phyloP scores from a whole-genome alignment of 2,888 invertebrate species.

The Flexamia atlantica region DNA sequence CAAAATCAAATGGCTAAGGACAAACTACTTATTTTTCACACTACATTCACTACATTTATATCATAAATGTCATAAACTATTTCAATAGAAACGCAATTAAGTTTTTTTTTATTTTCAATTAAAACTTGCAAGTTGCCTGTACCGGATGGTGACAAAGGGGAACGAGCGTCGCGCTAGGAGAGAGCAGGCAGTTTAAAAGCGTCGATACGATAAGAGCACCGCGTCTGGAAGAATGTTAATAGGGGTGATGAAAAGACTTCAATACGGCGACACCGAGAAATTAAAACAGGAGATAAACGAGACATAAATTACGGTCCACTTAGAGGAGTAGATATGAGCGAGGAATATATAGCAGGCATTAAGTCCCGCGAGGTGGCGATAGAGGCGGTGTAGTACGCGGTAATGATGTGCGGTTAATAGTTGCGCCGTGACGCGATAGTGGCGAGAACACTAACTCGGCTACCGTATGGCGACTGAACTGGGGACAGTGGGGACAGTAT shows the following conservation, averaged over 20 bases:
- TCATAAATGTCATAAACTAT: too few species aligned
- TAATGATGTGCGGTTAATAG: neutral
- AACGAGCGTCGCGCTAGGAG: neutral
- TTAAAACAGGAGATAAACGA: constrained; percentile 58
- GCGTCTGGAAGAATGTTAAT: constrained; percentile 53
- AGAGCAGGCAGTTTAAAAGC: constrained; percentile 50
- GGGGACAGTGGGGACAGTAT: too few species aligned
- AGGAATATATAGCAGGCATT: constrained; percentile 54
- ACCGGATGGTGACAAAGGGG: neutral
- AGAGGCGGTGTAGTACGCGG: constrained; percentile 19
- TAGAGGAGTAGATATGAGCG: constrained; percentile 57
- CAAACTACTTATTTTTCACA: too few species aligned
- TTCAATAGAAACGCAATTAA: too few species aligned
- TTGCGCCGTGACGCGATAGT: neutral
- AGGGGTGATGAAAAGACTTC: constrained; percentile 60
- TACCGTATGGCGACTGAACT: neutral
- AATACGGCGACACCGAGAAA: constrained; percentile 58
- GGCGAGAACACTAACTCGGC: neutral
- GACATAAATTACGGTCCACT: constrained; percentile 57
- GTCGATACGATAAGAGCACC: constrained; percentile 50
- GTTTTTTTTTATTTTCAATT: too few species aligned
- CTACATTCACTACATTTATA: too few species aligned
- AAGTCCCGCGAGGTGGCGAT: neutral
- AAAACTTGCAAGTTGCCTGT: neutral
- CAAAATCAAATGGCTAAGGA: too few species aligned